A percentile compares a stretch with the other conserved stretches of the same genome.
These are phyloP conservation scores for Malacoraja senta DNA, from an alignment of 2,797 vertebrate species.

Conservation along the genomic window DNA sequence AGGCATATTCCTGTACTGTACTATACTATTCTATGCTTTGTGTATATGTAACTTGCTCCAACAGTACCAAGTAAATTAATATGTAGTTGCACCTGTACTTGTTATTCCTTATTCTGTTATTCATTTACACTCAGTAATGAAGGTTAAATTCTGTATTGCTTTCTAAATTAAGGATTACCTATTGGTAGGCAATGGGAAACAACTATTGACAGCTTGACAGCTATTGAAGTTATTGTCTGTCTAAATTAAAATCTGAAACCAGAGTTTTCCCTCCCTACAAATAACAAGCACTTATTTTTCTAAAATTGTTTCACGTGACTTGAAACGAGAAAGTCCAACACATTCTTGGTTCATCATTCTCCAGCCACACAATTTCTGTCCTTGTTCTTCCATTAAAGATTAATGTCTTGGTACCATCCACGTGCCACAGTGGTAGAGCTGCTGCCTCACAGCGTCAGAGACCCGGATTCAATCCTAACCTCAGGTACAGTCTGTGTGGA, in stretches of 20 bases:
- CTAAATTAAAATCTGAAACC: not conserved
- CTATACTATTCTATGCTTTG: no score
- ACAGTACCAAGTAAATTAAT: not conserved
- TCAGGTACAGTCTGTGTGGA: no score
- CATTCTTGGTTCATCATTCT: not conserved
- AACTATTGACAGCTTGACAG: not conserved
- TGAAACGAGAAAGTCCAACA: not conserved
- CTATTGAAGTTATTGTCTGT: not conserved
- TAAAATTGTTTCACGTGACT: not conserved
- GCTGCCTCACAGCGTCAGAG: no score
- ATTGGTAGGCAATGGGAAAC: not conserved
- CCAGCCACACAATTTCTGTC: not conserved
- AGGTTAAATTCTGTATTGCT: not conserved
- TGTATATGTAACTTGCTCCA: not conserved
- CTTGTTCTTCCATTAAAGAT: not conserved
- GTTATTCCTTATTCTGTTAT: not conserved
- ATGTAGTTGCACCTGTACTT: not conserved
- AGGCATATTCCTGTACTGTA: no score
- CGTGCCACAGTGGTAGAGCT: no score
- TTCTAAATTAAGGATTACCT: not conserved
- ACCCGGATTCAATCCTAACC: no score
- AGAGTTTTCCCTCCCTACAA: not conserved
- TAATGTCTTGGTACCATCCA: not conserved
- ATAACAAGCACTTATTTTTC: not conserved
- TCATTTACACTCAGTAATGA: not conserved